A percentile compares a stretch with the other conserved stretches of the same genome.
These are phyloP conservation scores for Zaprionus tsacasi DNA, from an alignment of 1,140 invertebrate genomes.

Conservation along the genomic window DNA sequence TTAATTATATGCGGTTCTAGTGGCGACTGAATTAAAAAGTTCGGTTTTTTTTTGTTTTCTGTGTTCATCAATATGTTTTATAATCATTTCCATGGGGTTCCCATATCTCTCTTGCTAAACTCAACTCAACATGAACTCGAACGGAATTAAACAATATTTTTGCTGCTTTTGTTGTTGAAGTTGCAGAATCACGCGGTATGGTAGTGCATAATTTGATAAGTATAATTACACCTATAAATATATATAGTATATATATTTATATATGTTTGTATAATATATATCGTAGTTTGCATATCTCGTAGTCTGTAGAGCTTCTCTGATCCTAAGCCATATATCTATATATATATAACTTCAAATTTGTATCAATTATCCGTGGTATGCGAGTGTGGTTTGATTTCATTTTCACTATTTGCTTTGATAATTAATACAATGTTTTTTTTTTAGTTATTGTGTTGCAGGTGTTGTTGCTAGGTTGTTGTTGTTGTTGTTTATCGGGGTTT, in stretches of 20 bases:
- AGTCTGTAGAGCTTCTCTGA: slow-evolving; percentile 44
- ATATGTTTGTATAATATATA: slow-evolving; percentile 74
- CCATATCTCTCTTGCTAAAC: slow-evolving; percentile 5
- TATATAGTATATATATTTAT: slow-evolving; percentile 72
- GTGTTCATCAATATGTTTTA: slow-evolving; percentile 11
- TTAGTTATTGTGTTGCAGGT: slow-evolving; percentile 24
- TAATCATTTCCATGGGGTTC: slow-evolving; percentile 31
- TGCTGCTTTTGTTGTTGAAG: slow-evolving; percentile 18
- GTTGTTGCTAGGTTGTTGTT: slow-evolving; percentile 11
- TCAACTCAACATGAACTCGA: slow-evolving; percentile 58
- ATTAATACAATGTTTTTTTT: slow-evolving; percentile 21
- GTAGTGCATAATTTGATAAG: slow-evolving; percentile 75
- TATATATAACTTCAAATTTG: slow-evolving; percentile 60
- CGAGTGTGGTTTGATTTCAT: neutral
- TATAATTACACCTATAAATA: slow-evolving; percentile 67
- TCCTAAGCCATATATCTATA: slow-evolving; percentile 33
- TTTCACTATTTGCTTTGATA: slow-evolving; percentile 17
- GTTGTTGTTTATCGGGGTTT: slow-evolving; percentile 5
- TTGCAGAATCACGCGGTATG: slow-evolving; percentile 67
- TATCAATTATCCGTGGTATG: slow-evolving; percentile 35
- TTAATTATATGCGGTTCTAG: slow-evolving; percentile 66
- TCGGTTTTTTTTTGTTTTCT: slow-evolving; percentile 30
- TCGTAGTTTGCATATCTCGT: slow-evolving; percentile 63
- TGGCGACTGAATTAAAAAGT: slow-evolving; percentile 53
- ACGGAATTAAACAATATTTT: slow-evolving; percentile 58